Base-by-base conservation (phyloP, 2,888 invertebrate genomes). In the Drosophila pseudotakahashii region DNA sequence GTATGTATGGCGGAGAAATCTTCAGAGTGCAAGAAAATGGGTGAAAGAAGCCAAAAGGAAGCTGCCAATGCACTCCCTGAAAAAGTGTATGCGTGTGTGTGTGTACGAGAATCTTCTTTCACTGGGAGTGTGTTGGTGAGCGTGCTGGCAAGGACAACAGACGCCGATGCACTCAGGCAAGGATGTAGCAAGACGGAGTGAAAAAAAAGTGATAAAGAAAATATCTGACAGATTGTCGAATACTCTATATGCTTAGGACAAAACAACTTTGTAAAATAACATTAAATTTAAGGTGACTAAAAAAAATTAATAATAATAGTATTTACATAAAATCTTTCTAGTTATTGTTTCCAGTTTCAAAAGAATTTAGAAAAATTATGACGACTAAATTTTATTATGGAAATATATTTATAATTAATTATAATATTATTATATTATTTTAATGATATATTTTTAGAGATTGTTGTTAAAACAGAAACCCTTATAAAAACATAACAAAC, bases 111-210 rank as follows among this genome's bases (percentile, higher is more conserved):
- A 59, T 67, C 50, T 50, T 50, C 32, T 42, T 63, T 44, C 23
- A n/a, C 37, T 62, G 37, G 57, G 19, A 32, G 23, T 67, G 41
- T 62, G 48, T 44, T 7, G 68, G 45, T 58, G 26, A 47, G 68
- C 61, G 36, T 67, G 70, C 55, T 71, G 73, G 77, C 73, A 77
- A 76, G 87, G 82, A 84, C 81, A 79, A 73, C 75, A 88, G 89
- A 89, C 90, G 89, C 89, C 89, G 81, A 74, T 82, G 88, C 84
- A 88, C 89, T 90, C 81, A 79, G 75, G 61, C 73, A 53, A 67
- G 66, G 64, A 55, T 80, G 66, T 57, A 47, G 51, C 73, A 47
- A 57, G 64, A 32, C 52, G 26, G 34, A 39, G 39, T 19, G 10
- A 1, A 23, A 30, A 30, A 48, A 51, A 59, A 52, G 32, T 60